Conservation (phyloP, 2,797 vertebrate genomes). For the Mallotus villosus region DNA sequence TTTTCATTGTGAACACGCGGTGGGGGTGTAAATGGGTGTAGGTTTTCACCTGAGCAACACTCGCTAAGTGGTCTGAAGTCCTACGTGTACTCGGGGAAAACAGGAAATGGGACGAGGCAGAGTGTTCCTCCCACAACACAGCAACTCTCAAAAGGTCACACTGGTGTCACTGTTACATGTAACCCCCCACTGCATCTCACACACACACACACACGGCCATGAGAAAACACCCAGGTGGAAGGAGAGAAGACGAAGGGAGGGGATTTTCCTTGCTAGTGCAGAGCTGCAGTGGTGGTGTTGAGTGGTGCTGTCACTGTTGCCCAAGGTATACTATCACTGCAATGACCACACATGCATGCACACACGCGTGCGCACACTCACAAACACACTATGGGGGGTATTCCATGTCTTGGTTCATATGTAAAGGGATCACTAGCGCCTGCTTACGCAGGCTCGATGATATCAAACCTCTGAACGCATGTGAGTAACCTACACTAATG, state of each 20-base stretch:
- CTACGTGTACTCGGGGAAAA: slow-evolving; percentile 31
- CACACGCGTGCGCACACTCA: too few relatives aligned
- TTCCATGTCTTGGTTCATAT: too few relatives aligned
- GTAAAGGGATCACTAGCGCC: too few relatives aligned
- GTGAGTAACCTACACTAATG: too few relatives aligned
- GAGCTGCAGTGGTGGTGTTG: background rate
- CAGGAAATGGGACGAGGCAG: slow-evolving; percentile 25
- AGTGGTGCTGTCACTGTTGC: background rate
- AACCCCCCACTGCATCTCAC: slow-evolving; percentile 31
- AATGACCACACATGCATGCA: too few relatives aligned
- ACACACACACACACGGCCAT: too few relatives aligned
- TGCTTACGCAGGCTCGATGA: too few relatives aligned
- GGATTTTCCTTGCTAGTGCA: background rate
- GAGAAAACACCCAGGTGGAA: background rate
- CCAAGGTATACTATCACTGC: slow-evolving; percentile 2
- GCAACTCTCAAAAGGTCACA: slow-evolving; percentile 58
- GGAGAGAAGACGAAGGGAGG: too few relatives aligned
- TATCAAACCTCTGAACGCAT: too few relatives aligned
- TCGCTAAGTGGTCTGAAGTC: slow-evolving; percentile 27
- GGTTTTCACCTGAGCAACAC: slow-evolving; percentile 48
- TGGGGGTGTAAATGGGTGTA: slow-evolving; percentile 42
- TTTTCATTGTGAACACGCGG: slow-evolving; percentile 17
- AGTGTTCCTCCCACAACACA: slow-evolving; percentile 32
- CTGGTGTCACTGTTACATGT: slow-evolving; percentile 60
- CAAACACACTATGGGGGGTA: too few relatives aligned